Evolutionary conservation across 2,113 vertebrate species (phyloP).

Genomic region (Eudyptes chrysolophus): DNA sequence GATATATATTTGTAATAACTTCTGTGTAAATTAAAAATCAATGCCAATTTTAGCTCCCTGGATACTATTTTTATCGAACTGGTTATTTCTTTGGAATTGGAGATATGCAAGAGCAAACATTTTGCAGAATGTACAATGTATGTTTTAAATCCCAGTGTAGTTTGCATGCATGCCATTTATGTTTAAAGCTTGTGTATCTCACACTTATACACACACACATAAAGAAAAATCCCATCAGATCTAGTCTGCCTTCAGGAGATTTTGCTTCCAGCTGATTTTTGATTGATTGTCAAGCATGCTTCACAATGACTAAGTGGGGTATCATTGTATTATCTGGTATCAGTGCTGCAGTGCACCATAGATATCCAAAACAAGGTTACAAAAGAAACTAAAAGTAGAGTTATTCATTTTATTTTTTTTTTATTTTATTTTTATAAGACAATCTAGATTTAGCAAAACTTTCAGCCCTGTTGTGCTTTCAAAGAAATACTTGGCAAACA

Average conservation of each 20-base stretch:
- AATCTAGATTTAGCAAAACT: background rate
- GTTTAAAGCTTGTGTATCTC: background rate
- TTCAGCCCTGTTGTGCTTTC: background rate
- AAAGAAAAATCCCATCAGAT: background rate
- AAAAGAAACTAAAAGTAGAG: background rate
- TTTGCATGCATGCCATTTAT: background rate
- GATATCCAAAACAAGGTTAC: background rate
- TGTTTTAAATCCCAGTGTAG: background rate
- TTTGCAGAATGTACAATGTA: background rate
- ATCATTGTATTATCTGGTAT: background rate
- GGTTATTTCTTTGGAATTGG: slow-evolving; percentile 4
- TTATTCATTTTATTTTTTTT: background rate
- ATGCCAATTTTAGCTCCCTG: slow-evolving; percentile 53
- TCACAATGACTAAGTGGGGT: background rate
- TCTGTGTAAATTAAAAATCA: slow-evolving; percentile 73
- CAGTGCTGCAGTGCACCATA: background rate
- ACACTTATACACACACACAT: background rate
- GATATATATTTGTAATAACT: slow-evolving; percentile 74
- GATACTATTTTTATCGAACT: slow-evolving; percentile 7
- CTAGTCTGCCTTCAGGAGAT: background rate
- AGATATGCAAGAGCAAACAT: background rate
- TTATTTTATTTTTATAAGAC: background rate
- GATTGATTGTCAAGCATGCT: background rate
- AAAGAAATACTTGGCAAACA: background rate
- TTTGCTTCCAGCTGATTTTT: background rate